phyloP scores from a whole-genome alignment of 2,888 invertebrate genomes.

The Glyphotaelius pellucidus region DNA sequence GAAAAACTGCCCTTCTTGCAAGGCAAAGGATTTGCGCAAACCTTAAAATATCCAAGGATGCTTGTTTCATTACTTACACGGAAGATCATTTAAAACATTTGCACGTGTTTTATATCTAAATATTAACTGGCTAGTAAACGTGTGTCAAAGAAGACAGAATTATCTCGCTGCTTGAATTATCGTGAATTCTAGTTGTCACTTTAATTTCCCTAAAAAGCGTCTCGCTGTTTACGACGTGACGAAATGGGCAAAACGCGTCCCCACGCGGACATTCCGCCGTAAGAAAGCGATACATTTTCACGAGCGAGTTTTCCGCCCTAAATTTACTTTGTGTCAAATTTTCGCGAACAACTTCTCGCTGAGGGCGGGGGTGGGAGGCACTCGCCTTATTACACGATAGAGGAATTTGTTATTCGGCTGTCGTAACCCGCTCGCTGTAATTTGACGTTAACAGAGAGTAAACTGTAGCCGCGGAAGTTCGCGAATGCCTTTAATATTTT shows the following conservation, averaged over 20 bases:
- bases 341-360: conserved; percentile 53
- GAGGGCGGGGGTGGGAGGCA: conserved; percentile 1
- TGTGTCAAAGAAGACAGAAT: conserved; percentile 16
- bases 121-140: not conserved
- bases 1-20: not conserved
- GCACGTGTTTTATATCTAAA: too few species aligned
- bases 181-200: conserved; percentile 5
- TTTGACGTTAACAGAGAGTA: conserved; percentile 66
- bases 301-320: conserved; percentile 41
- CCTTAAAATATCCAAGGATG: not conserved
- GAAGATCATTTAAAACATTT: not conserved
- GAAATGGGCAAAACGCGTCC: conserved; percentile 56
- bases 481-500: conserved; percentile 65
- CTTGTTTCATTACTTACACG: not conserved
- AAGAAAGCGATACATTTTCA: conserved; percentile 39
- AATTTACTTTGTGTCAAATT: conserved; percentile 66
- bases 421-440: conserved; percentile 64
- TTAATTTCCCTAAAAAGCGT: conserved; percentile 46
- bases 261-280: conserved; percentile 11
- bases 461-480: conserved; percentile 57
- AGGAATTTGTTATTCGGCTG: conserved; percentile 62
- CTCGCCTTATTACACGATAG: conserved; percentile 53
- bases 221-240: conserved; percentile 61
- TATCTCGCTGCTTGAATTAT: conserved; percentile 3
- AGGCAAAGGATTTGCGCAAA: not conserved